phyloP scores from a whole-genome alignment of 2,797 vertebrate species.

The Leptodactylus fallax region DNA sequence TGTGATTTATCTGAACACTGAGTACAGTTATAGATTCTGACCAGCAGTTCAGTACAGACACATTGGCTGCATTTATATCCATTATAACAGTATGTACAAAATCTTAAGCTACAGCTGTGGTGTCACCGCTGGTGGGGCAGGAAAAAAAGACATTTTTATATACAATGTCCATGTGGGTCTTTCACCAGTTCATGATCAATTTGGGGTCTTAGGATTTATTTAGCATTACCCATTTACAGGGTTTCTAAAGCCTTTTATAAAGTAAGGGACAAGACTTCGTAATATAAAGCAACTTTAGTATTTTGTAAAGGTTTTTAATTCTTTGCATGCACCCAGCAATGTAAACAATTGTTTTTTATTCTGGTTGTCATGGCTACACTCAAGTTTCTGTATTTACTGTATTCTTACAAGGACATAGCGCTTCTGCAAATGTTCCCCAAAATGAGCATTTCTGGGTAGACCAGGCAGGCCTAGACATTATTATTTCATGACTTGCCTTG shows the following conservation, averaged over 20 bases:
- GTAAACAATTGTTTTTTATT: too few species aligned
- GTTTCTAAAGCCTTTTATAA: neutral
- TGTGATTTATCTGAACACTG: constrained; percentile 42
- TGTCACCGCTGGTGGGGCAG: constrained; percentile 2
- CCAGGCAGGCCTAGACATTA: too few species aligned
- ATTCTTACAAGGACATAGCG: too few species aligned
- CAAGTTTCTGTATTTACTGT: too few species aligned
- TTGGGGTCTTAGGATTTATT: neutral
- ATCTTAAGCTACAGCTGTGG: constrained; percentile 41
- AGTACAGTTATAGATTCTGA: constrained; percentile 28
- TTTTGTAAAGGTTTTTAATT: too few species aligned
- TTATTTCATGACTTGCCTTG: too few species aligned
- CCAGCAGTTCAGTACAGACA: constrained; percentile 17
- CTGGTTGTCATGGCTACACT: too few species aligned
- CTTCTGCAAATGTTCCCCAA: too few species aligned
- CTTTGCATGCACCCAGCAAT: too few species aligned
- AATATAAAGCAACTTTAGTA: too few species aligned
- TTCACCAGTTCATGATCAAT: neutral
- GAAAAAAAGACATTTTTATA: neutral
- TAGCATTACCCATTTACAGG: neutral
- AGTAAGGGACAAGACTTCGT: too few species aligned
- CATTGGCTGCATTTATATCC: constrained; percentile 28
- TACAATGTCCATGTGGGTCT: neutral
- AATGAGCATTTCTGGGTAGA: too few species aligned
- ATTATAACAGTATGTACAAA: constrained; percentile 24